Evolutionary conservation across 2,888 invertebrate species (phyloP).

Genomic region (Drosophila eohydei): DNA sequence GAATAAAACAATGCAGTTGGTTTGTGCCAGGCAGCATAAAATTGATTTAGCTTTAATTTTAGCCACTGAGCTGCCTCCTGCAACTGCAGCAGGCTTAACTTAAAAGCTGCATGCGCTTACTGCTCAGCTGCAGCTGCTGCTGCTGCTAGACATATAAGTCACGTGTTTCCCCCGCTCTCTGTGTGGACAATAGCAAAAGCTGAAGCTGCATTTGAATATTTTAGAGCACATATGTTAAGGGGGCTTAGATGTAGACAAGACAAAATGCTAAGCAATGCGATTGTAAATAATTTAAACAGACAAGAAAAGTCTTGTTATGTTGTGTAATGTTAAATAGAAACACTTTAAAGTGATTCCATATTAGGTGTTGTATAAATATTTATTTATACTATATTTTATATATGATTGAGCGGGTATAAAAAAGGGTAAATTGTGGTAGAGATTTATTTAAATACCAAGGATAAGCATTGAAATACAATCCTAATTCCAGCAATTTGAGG

Average conservation of each 20-base stretch:
- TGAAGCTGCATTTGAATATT: constrained; percentile 38
- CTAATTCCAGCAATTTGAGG: background rate
- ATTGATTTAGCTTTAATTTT: constrained; percentile 34
- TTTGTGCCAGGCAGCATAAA: constrained; percentile 30
- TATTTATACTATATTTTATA: background rate
- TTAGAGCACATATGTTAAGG: constrained; percentile 12
- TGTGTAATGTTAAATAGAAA: background rate
- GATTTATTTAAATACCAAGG: no score
- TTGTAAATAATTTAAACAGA: background rate
- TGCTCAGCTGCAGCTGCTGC: constrained; percentile 20
- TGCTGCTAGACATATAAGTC: constrained; percentile 60
- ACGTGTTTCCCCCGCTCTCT: constrained; percentile 33
- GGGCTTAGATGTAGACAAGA: constrained; percentile 4
- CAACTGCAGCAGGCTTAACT: constrained; percentile 34
- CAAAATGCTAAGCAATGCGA: constrained; percentile 3
- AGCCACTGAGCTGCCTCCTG: constrained; percentile 15
- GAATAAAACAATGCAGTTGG: constrained; percentile 42
- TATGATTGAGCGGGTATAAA: background rate
- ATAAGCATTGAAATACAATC: background rate
- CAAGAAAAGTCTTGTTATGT: constrained; percentile 4
- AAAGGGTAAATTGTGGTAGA: no score
- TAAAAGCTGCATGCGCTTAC: constrained; percentile 1
- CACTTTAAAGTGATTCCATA: background rate
- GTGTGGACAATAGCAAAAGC: constrained; percentile 12
- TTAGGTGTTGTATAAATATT: background rate